These are phyloP conservation scores for Chionodraco myersi DNA, from an alignment of 2,113 vertebrate genomes.

Conservation along the genomic window DNA sequence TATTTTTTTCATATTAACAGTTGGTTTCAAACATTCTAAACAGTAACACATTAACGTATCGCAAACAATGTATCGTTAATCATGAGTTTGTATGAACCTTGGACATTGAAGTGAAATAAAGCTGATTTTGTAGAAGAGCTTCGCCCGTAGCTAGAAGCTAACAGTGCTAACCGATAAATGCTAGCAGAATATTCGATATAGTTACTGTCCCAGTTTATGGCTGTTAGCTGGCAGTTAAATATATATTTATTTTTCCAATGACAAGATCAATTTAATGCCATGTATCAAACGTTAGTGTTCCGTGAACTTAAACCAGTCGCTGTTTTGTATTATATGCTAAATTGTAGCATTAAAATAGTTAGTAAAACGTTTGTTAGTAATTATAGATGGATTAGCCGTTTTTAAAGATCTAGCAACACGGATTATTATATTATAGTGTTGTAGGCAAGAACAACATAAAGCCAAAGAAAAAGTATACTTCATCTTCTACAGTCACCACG, in stretches of 20 bases:
- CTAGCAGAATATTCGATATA: conserved; percentile 1
- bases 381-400: background rate
- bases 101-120: background rate
- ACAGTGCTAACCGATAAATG: conserved; percentile 13
- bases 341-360: too few species aligned
- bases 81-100: too few species aligned
- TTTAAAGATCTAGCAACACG: background rate
- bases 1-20: background rate
- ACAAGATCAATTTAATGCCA: background rate
- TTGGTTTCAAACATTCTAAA: too few species aligned
- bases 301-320: background rate
- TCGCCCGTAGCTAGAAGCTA: conserved; percentile 6
- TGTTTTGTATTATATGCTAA: background rate
- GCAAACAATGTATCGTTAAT: accelerated
- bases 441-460: background rate
- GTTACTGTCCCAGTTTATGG: background rate
- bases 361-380: background rate
- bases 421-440: background rate
- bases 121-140: background rate
- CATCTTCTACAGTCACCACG: background rate
- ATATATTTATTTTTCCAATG: background rate
- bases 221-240: conserved; percentile 6
- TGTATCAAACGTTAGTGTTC: background rate
- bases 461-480: background rate
- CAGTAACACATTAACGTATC: background rate